Evolutionary conservation across 2,113 vertebrate genomes (phyloP), one percentile per base, ranked within the genome.

Genomic region (Antidorcas marsupialis): DNA sequence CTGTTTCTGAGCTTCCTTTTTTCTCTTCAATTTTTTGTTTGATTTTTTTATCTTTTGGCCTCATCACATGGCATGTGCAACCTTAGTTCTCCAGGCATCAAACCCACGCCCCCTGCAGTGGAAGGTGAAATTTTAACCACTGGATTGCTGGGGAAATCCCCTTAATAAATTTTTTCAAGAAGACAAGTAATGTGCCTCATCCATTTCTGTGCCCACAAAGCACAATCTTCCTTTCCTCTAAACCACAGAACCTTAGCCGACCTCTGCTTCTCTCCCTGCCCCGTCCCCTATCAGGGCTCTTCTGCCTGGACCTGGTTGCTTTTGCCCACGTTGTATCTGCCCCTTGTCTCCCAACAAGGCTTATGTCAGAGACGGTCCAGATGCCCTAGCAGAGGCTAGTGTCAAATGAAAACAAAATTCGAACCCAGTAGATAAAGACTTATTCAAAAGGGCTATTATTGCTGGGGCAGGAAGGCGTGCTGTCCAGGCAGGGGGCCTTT

Each of bases 401-500:
- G 2, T 53, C 57, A 11, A 13, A 21, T n/a, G 81, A 85, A 78
- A 91, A 78, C 25, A 62, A 52, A 76, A 85, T 15, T 19, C 5
- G 1, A 25, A 36, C 82, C 76, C 47, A 2, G 45, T 45, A 23
- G 55, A 89, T 47, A 90, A 16, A 52, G 55, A 45, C 67, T 64
- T 53, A 15, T 28, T 64, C 23, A 7, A n/a, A 85, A 90, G 55
- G 39, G 50, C 59, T 39, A 17, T 87, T 50, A 47, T 8, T 33
- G 25, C 33, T 14, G 33, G 84, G 25, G 45, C 15, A 60, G 23
- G 30, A n/a, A 79, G 71, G 74, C 27, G 30, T 23, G 55, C 55
- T 17, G 6, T 2, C 21, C 4, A 6, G 33, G 8, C 19, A 53
- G 47, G 67, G 55, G 27, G 28, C n/a, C 16, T 0, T 50, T 0